A percentile compares a stretch with the other conserved stretches of the same genome.
Evolutionary conservation across 2,888 invertebrate species (phyloP).

Genomic region (Eurytoma adleriae): DNA sequence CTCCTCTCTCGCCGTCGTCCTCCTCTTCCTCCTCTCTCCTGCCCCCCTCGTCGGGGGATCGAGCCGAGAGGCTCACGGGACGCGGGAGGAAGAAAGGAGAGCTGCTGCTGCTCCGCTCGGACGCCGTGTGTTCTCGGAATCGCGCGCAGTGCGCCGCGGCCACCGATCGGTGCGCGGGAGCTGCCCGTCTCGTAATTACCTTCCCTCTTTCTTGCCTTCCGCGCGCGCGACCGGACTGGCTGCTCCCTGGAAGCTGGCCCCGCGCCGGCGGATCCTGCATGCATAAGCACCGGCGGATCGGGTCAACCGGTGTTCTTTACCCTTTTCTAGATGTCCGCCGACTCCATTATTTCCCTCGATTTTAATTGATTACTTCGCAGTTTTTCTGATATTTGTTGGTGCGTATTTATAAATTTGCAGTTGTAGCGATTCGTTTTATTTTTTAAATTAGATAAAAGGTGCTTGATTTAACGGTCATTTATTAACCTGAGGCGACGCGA

Average conservation of each 20-base stretch:
- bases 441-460: too few relatives aligned
- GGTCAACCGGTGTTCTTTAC: neutral
- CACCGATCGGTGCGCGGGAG: slow-evolving; percentile 73
- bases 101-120: slow-evolving; percentile 45
- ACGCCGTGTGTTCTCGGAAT: slow-evolving; percentile 73
- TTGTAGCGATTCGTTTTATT: neutral
- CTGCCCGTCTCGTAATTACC: slow-evolving; percentile 75
- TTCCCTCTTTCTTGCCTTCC: slow-evolving; percentile 65
- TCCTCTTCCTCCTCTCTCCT: neutral
- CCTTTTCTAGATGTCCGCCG: neutral
- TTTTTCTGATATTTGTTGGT: neutral
- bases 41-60: neutral
- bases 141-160: slow-evolving; percentile 51
- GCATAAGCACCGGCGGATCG: slow-evolving; percentile 11
- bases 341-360: neutral
- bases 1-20: neutral
- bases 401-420: neutral
- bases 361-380: slow-evolving; percentile 23
- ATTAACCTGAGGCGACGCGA: too few relatives aligned
- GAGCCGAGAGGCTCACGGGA: slow-evolving; percentile 7
- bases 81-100: slow-evolving; percentile 40
- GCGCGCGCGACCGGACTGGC: slow-evolving; percentile 4
- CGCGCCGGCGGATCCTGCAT: slow-evolving; percentile 24
- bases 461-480: too few relatives aligned
- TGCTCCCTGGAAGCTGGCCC: too few relatives aligned